Evolutionary conservation across 1,140 invertebrate species (phyloP), one percentile per base, ranked within the genome.

Genomic region (Cecropterus lyciades): DNA sequence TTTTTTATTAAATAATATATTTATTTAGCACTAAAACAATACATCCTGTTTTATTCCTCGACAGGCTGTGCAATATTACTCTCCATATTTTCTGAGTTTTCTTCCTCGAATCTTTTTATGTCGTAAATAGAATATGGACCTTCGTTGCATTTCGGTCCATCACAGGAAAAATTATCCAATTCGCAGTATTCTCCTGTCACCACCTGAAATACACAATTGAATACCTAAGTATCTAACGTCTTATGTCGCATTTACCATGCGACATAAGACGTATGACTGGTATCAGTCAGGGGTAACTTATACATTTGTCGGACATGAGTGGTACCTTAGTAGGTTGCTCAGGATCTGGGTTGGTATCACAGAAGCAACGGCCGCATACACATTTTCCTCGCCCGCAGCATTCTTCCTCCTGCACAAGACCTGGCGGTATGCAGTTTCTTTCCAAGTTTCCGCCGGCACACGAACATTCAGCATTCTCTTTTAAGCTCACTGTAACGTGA

Each of bases 101-200:
- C 65, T 30, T 73, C 75, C 10, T 71, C 70, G 27, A 59, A 67
- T 14, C 16, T 55, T 17, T 70, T 59, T 11, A 70, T 14, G 27
- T 79, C 73, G 20, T 75, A 66, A 16, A 83, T 69, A 6, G 71
- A 73, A 72, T 88, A 91, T 2, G 89, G 89, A 1, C 89, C 89
- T 69, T 91, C 89, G 16, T 80, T 85, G 63, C 96, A 95, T 79
- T 96, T 94, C 72, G 95, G 93, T 37, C 96, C 95, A 73, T 97
- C 96, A 79, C 98, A 99, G 3, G 96, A 97, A 80, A 98, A 99
- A 90, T 99, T 98, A 81, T 99, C 97, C 87, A 97, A 99, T 83
- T 99, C 96, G 80, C 98, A 99, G 84, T 93, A 98, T 67, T 94
- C 93, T 1, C 98, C 98, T 15, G 94, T 94, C 68, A 97, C 94